Base-by-base conservation (phyloP, 2,888 invertebrate species). In the Isotomurus palustris region DNA sequence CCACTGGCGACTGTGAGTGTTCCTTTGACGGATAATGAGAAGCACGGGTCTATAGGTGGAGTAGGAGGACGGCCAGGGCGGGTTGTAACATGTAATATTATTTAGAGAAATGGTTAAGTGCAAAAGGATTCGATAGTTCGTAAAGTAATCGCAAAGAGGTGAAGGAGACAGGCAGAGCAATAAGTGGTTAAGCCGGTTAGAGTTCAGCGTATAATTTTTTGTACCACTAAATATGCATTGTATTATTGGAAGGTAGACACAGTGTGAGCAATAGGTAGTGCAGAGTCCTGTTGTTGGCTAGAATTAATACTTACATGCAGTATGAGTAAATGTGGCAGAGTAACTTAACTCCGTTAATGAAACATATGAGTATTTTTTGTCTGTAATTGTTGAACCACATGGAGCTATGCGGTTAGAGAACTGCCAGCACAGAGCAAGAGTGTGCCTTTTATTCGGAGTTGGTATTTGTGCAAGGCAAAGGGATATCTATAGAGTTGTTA, bases 31-130 rank as follows among this genome's bases (percentile, higher is more conserved):
- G 49, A 49, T 60, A 64, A 61, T 55, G 59, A 60, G 62, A 60
- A 58, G 59, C 64, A 65, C 62, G 62, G 59, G 64, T 49, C 49
- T 54, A 50, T 50, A 56, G 64, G 62, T 62, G 64, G 63, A 45
- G 57, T 50, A 52, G 61, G 62, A 64, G 61, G 64, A 53, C 62
- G 59, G 54, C 56, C 43, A 38, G 58, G 62, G 62, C 62, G 62
- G 62, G 56, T 53, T 50, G 19, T 50, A 50, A 19, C 50, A 50
- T 50, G 50, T 50, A 49, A 35, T 32, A 45, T 45, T 45, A 45
- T 45, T 45, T 25, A 28, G 40, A 50, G 27, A 50, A 21, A 27
- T 28, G 36, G 36, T 50, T 22, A 50, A 50, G 50, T 50, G 36
- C 38, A 50, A 45, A 27, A 45, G 17, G 45, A 24, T 6, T 50